Base-by-base conservation (phyloP, 2,888 invertebrate species). In the Monopis laevigella region DNA sequence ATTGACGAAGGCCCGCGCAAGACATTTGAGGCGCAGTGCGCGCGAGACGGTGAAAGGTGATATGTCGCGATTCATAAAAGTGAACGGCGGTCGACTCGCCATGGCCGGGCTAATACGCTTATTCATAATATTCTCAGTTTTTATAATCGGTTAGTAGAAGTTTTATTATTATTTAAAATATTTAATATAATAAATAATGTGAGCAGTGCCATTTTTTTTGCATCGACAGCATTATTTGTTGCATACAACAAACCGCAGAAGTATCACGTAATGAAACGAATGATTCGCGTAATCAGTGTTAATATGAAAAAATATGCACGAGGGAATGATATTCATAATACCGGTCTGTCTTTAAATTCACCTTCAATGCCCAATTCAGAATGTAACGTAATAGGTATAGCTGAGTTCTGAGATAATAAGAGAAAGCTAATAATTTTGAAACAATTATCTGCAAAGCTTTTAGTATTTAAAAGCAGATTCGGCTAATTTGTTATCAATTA, bases 1-100 rank as follows among this genome's bases (percentile, higher is more conserved):
- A 32, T 32, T 16, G 14, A 14, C 36, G 36, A 21, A 21, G 32
- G 32, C 32, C 17, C 10, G n/a, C 35, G 4, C 38, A 44, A 43
- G 45, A 45, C 47, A 43, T 17, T 7, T 43, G 48, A 44, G 48
- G 51, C 55, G 51, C 73, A 80, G 78, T 80, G 65, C 65, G 71
- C 66, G 55, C 60, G 68, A 72, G 74, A 48, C 69, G 63, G 78
- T 78, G 78, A 80, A 78, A 75, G 78, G 80, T 52, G 56, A 53
- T 59, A 73, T 73, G 73, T 65, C 68, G 64, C 59, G 59, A 55
- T 55, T 52, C 46, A 53, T 51, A 47, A 43, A 45, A 49, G 60
- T 58, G 54, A 61, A 56, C 59, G 48, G 58, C 54, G 56, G 51
- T 51, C 61, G 62, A 52, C 55, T 60, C 51, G 53, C 58, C 57